A percentile compares a stretch with the other conserved stretches of the same genome.
Evolutionary conservation across 2,113 vertebrate species (phyloP).

Genomic region (Cinclus cinclus): DNA sequence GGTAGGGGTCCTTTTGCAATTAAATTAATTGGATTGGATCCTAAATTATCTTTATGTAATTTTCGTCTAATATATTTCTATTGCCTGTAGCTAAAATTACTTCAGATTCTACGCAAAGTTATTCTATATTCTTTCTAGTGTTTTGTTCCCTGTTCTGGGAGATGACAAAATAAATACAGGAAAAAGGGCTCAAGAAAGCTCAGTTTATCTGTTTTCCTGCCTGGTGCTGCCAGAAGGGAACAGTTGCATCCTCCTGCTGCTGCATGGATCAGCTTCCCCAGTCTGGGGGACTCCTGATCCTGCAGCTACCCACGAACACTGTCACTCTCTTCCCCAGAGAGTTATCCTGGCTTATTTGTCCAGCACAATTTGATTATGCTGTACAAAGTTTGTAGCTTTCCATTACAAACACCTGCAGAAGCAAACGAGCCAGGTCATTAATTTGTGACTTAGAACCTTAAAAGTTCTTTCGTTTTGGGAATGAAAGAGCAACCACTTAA

Average conservation of each 20-base stretch:
- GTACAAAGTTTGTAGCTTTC: neutral
- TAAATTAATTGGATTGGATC: neutral
- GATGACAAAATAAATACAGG: neutral
- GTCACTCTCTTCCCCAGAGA: neutral
- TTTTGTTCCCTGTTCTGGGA: neutral
- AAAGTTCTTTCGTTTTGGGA: neutral
- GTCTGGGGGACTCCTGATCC: neutral
- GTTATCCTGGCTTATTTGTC: neutral
- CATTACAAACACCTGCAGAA: neutral
- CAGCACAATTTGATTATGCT: neutral
- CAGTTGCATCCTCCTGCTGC: neutral
- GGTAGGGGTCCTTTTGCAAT: neutral
- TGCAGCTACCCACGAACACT: no score
- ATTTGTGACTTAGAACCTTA: neutral
- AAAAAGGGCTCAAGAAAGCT: neutral
- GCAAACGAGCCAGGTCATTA: neutral
- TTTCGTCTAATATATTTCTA: neutral
- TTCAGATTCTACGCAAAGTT: neutral
- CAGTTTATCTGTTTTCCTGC: neutral
- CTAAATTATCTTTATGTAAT: neutral
- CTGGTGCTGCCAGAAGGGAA: neutral
- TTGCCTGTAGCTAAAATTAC: neutral
- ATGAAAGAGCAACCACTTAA: neutral
- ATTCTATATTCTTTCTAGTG: neutral
- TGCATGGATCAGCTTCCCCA: fast-evolving